A percentile compares a stretch with the other conserved stretches of the same genome.
Evolutionary conservation across 1,140 invertebrate genomes (phyloP).

Genomic region (Anastrepha ludens): DNA sequence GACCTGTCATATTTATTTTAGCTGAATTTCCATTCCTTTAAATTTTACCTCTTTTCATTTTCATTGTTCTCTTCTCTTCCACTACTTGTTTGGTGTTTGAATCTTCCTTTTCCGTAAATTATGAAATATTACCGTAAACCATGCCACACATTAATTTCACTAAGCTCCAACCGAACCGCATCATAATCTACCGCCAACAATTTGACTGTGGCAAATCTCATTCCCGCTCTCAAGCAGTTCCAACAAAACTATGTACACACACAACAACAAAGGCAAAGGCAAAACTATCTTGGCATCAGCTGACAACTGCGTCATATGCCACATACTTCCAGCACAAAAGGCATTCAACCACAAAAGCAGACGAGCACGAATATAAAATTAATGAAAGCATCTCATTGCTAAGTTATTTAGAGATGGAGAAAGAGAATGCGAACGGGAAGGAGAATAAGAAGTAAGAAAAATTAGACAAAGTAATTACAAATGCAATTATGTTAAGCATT

Average conservation of each 20-base stretch:
- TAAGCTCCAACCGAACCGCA: conserved; percentile 20
- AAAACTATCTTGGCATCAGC: conserved; percentile 37
- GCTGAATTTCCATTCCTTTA: too few relatives aligned
- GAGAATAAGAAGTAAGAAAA: neutral
- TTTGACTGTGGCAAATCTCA: conserved; percentile 45
- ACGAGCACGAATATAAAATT: neutral
- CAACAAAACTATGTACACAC: neutral
- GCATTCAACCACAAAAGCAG: conserved; percentile 39
- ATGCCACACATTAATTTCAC: conserved; percentile 25
- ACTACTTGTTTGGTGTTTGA: neutral
- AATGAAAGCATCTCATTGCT: conserved; percentile 2
- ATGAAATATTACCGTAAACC: conserved; percentile 27
- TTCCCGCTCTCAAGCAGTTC: neutral
- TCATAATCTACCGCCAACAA: conserved; percentile 18
- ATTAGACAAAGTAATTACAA: conserved; percentile 51
- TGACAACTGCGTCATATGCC: neutral
- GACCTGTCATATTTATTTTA: too few relatives aligned
- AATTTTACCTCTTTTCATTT: neutral
- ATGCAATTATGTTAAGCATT: conserved; percentile 53
- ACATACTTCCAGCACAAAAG: neutral
- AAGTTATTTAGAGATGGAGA: neutral
- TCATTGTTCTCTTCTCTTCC: neutral
- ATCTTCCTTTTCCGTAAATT: neutral
- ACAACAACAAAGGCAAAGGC: neutral
- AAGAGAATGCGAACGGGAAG: neutral